Percentiles rank a stretch among this genome's conserved stretches.
These are phyloP conservation scores for Cerastis rubricosa DNA, from an alignment of 2,888 invertebrate species.

Conservation along the genomic window DNA sequence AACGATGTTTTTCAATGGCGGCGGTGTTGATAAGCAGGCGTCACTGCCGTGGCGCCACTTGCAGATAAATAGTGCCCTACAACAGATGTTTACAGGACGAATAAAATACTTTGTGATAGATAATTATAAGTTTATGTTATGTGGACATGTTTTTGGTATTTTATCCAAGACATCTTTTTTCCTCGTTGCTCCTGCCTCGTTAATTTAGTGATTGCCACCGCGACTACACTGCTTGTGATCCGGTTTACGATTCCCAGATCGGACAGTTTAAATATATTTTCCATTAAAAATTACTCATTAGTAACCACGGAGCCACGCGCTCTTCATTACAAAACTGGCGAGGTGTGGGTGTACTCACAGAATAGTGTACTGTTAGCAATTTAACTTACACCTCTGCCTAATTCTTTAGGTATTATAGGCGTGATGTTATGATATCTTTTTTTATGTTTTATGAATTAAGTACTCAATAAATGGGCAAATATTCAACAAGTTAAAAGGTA, in stretches of 20 bases:
- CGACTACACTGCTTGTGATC: background rate
- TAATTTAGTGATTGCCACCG: background rate
- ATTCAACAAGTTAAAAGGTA: background rate
- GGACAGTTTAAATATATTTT: background rate
- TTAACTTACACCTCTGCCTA: background rate
- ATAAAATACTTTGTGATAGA: conserved; percentile 18
- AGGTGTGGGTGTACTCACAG: background rate
- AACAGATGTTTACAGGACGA: conserved; percentile 8
- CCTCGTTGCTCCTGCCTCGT: background rate
- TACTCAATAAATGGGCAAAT: background rate
- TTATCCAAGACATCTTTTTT: background rate
- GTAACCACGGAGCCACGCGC: background rate
- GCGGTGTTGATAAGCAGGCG: conserved; percentile 76
- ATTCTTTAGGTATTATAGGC: background rate
- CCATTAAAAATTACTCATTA: background rate
- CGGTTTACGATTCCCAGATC: background rate
- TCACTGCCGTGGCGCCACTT: conserved; percentile 60
- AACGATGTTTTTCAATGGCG: conserved; percentile 83
- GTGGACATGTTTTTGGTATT: background rate
- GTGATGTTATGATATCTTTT: background rate
- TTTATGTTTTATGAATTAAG: background rate
- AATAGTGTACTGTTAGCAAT: background rate
- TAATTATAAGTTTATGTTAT: background rate
- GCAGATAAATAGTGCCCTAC: conserved; percentile 63
- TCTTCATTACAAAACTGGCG: background rate